These are phyloP conservation scores for Limanda limanda DNA, from an alignment of 2,113 vertebrate species.

Conservation along the genomic window DNA sequence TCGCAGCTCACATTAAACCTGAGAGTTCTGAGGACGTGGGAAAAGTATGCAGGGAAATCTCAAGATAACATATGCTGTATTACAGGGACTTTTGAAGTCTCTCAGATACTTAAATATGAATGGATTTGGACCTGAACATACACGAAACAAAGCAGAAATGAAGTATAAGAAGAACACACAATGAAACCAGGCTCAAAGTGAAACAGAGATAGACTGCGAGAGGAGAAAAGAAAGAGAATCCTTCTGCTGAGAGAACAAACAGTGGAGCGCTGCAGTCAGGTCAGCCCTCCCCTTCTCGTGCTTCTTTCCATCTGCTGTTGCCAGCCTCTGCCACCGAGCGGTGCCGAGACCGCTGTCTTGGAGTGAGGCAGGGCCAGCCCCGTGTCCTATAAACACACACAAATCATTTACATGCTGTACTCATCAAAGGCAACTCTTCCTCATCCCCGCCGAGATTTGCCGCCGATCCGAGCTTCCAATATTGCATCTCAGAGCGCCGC, in stretches of 20 bases:
- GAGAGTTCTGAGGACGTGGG: not conserved
- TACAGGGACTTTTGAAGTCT: not conserved
- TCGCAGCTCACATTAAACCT: not conserved
- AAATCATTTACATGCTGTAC: constrained; percentile 87
- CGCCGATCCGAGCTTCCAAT: constrained; percentile 79
- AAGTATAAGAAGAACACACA: not conserved
- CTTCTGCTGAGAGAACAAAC: constrained; percentile 49
- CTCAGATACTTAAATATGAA: not conserved
- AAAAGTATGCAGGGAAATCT: not conserved
- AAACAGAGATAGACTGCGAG: not conserved
- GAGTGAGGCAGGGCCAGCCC: constrained; percentile 77
- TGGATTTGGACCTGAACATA: not conserved
- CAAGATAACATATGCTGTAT: not conserved
- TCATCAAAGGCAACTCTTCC: constrained; percentile 85
- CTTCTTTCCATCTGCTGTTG: constrained; percentile 67
- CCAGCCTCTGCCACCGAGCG: constrained; percentile 67
- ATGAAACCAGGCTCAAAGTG: not conserved
- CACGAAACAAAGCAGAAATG: not conserved
- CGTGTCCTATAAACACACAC: constrained; percentile 83
- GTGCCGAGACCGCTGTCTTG: constrained; percentile 62
- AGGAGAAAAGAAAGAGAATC: not conserved
- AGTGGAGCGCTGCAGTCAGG: constrained; percentile 43
- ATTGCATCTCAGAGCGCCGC: constrained; percentile 75
- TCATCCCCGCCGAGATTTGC: constrained; percentile 79
- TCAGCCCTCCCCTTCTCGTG: constrained; percentile 56